Conservation (phyloP, 2,113 vertebrate species). For the Equus przewalskii region DNA sequence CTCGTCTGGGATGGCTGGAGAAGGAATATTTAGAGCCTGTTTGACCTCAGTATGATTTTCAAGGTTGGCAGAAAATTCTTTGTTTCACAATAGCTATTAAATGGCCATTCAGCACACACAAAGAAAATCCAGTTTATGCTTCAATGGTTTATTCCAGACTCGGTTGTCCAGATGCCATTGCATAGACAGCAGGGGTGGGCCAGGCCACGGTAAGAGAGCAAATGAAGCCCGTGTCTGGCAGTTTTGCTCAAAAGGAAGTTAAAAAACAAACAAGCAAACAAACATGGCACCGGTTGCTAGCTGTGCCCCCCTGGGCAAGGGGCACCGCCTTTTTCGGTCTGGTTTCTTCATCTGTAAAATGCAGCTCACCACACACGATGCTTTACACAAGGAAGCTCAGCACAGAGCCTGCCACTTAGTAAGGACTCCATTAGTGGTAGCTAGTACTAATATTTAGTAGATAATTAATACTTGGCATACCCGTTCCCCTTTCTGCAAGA, state of each 20-base stretch:
- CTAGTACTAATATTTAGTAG: background rate
- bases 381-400: background rate
- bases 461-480: background rate
- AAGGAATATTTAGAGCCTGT: conserved; percentile 52
- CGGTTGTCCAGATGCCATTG: background rate
- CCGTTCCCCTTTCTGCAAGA: background rate
- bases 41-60: conserved; percentile 80
- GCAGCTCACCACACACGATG: background rate
- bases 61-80: conserved; percentile 77
- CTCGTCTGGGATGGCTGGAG: background rate
- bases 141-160: background rate
- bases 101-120: conserved; percentile 14
- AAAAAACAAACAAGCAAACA: background rate
- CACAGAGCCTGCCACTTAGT: background rate
- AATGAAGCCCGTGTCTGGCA: background rate
- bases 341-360: background rate
- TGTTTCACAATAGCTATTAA: conserved; percentile 75
- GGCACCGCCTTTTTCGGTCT: background rate
- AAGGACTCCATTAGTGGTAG: background rate
- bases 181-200: background rate
- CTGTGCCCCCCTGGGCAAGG: too few relatives aligned
- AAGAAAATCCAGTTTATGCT: conserved; percentile 60
- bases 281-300: background rate
- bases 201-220: background rate
- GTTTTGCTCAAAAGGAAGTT: conserved; percentile 4